Conservation (phyloP, 1,140 invertebrate genomes). For the Trachelipus rathkii region DNA sequence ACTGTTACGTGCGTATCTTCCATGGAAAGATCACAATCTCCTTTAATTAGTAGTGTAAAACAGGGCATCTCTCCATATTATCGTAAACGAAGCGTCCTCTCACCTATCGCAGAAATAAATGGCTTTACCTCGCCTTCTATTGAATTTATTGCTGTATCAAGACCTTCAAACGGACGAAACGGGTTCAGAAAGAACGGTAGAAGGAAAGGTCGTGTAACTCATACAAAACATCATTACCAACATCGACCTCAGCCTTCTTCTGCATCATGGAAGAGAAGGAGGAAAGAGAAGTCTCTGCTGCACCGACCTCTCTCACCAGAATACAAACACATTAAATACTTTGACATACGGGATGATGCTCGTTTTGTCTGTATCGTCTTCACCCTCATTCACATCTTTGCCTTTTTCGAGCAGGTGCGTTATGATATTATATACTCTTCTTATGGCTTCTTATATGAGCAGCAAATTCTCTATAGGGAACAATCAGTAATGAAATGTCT, state of each 20-base stretch:
- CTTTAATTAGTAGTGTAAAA: not conserved
- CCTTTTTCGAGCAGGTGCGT: conserved; percentile 40
- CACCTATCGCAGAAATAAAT: not conserved
- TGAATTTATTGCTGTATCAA: not conserved
- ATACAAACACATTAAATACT: conserved; percentile 27
- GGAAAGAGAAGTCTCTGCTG: not conserved
- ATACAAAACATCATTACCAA: too few species aligned
- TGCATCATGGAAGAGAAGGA: not conserved
- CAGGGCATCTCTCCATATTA: not conserved
- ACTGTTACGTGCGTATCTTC: not conserved
- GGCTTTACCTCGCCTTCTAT: not conserved
- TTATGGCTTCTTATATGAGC: conserved; percentile 22
- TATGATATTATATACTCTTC: conserved; percentile 1
- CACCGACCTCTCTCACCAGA: conserved; percentile 1
- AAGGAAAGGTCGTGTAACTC: not conserved
- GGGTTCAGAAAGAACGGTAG: not conserved
- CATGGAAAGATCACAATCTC: not conserved
- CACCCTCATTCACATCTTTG: conserved; percentile 36
- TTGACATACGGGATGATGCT: conserved; percentile 39
- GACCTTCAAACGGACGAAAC: not conserved
- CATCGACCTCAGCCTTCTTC: not conserved
- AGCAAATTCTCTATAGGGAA: not conserved
- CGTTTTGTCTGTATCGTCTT: conserved; percentile 41
- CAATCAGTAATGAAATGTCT: not conserved
- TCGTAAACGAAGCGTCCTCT: not conserved